Evolutionary conservation across 2,113 vertebrate genomes (phyloP).

Genomic region (Triplophysa tibetana): DNA sequence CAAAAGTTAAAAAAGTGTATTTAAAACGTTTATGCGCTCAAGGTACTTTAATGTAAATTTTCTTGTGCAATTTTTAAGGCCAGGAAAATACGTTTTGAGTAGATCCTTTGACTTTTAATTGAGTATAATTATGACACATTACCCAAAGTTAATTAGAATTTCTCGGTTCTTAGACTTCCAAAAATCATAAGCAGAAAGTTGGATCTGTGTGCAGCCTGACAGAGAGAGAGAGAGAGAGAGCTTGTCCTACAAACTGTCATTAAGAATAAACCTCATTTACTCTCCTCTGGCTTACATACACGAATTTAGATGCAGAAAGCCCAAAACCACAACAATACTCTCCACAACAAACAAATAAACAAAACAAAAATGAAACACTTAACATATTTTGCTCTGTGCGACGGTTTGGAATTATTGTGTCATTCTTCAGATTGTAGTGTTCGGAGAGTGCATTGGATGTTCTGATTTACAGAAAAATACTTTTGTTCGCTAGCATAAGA

Average conservation of each 20-base stretch:
- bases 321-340: not conserved
- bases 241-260: slow-evolving; percentile 69
- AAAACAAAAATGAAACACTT: not conserved
- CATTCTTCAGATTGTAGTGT: slow-evolving; percentile 1
- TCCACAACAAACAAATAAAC: not conserved
- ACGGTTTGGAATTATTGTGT: not conserved
- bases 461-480: not conserved
- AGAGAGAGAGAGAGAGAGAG: slow-evolving; percentile 30
- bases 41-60: no score
- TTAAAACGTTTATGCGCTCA: no score
- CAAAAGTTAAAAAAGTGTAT: no score
- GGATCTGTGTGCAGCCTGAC: no score
- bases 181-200: no score
- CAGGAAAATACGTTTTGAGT: no score
- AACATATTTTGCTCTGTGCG: not conserved
- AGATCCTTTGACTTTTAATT: no score
- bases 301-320: slow-evolving; percentile 32
- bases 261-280: slow-evolving; percentile 69
- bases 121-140: no score
- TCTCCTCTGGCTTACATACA: slow-evolving; percentile 60
- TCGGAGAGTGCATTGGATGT: not conserved
- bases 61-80: no score
- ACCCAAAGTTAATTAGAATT: no score
- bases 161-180: no score
- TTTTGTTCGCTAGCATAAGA: no score